Evolutionary conservation across 2,888 invertebrate genomes (phyloP).

Genomic region (Caenorhabditis sp.): DNA sequence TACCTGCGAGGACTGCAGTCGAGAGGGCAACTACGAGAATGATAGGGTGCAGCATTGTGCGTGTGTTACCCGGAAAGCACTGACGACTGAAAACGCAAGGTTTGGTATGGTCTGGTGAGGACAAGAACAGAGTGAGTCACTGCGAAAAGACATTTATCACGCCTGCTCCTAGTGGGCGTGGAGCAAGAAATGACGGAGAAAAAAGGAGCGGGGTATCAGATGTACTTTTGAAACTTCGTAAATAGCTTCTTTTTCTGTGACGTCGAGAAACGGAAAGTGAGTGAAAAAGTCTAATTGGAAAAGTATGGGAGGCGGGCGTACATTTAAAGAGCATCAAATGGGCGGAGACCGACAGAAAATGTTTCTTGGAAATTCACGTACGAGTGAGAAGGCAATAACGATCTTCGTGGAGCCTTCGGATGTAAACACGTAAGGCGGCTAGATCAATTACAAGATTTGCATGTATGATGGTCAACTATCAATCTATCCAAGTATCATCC

Average conservation of each 20-base stretch:
- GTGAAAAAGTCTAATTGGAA: slow-evolving; percentile 26
- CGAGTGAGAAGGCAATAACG: not conserved
- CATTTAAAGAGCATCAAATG: slow-evolving; percentile 33
- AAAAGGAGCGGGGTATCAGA: slow-evolving; percentile 26
- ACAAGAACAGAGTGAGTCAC: slow-evolving; percentile 16
- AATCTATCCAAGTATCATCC: too few relatives aligned
- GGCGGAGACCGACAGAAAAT: slow-evolving; percentile 18
- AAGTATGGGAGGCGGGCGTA: slow-evolving; percentile 40
- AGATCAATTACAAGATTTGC: slow-evolving; percentile 45
- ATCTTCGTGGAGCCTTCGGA: not conserved
- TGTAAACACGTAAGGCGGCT: not conserved
- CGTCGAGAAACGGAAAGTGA: slow-evolving; percentile 17
- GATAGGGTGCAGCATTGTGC: slow-evolving; percentile 53
- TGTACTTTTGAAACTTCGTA: slow-evolving; percentile 38
- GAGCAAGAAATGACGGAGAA: too few relatives aligned
- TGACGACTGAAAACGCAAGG: slow-evolving; percentile 44
- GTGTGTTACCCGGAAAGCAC: slow-evolving; percentile 60
- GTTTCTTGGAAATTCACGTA: slow-evolving; percentile 48
- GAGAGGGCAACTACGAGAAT: slow-evolving; percentile 43
- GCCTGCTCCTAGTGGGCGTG: not conserved
- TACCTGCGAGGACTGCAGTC: slow-evolving; percentile 36
- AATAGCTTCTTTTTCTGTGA: slow-evolving; percentile 33
- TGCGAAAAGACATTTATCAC: slow-evolving; percentile 14
- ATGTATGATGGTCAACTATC: slow-evolving; percentile 16
- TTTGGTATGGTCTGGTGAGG: not conserved